These are phyloP conservation scores for Endotricha flammealis DNA, from an alignment of 2,888 invertebrate species.

Conservation along the genomic window DNA sequence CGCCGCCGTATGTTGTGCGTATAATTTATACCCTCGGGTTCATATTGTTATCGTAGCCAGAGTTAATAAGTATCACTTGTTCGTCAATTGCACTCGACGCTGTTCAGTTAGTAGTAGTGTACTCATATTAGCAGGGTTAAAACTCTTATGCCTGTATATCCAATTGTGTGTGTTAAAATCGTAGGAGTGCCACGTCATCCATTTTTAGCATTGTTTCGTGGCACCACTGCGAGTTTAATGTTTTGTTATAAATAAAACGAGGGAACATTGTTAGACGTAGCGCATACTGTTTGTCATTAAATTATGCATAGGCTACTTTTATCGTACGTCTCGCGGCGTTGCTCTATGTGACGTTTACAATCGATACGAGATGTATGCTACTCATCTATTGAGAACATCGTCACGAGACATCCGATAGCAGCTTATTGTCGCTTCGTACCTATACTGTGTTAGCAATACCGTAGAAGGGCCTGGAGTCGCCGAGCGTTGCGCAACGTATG, in stretches of 20 bases:
- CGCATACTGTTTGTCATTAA: conserved; percentile 35
- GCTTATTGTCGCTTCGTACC: conserved; percentile 7
- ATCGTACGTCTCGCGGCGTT: conserved; percentile 25
- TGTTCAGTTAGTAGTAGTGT: conserved; percentile 61
- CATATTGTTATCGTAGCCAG: conserved; percentile 72
- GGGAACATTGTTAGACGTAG: conserved; percentile 35
- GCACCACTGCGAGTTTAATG: conserved; percentile 38
- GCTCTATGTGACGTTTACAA: too few species aligned
- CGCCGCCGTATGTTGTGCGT: conserved; percentile 47
- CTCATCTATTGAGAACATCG: background rate
- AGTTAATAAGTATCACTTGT: conserved; percentile 73
- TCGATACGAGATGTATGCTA: background rate
- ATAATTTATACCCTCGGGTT: conserved; percentile 57
- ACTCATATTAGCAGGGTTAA: conserved; percentile 49
- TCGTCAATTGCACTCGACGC: conserved; percentile 75
- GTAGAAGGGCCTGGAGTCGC: background rate
- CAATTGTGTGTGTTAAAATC: conserved; percentile 33
- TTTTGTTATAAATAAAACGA: conserved; percentile 23
- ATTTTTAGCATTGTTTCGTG: conserved; percentile 20
- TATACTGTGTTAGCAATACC: conserved; percentile 1
- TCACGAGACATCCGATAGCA: background rate
- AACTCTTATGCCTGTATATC: conserved; percentile 39
- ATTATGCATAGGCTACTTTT: conserved; percentile 19
- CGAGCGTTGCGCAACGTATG: conserved; percentile 21
- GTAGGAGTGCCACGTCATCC: conserved; percentile 30